These are phyloP conservation scores for Oplegnathus fasciatus DNA, from an alignment of 2,113 vertebrate genomes.

Conservation along the genomic window DNA sequence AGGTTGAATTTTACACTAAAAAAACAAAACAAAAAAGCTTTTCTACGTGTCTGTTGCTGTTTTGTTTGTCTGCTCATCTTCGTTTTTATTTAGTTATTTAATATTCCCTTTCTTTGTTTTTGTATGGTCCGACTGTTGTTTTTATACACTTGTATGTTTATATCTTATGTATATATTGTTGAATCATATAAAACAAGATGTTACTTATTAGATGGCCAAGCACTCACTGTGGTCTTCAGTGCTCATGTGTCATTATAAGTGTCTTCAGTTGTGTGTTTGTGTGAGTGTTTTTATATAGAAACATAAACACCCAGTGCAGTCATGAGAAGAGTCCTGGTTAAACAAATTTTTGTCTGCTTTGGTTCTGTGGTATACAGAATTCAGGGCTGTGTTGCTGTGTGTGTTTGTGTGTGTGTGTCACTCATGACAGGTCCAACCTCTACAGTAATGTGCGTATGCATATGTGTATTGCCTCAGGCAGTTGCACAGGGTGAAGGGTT, in stretches of 20 bases:
- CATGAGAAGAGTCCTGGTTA: constrained; percentile 13
- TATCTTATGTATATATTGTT: not conserved
- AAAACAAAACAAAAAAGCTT: not conserved
- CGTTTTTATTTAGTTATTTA: not conserved
- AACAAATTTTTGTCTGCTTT: constrained; percentile 40
- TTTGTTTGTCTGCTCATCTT: not conserved
- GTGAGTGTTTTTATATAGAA: not conserved
- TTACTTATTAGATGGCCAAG: constrained; percentile 41
- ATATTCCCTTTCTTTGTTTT: not conserved
- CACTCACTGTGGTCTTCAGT: constrained; percentile 29
- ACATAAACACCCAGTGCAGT: not conserved
- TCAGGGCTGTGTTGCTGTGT: constrained; percentile 19
- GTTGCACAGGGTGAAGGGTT: constrained; percentile 79
- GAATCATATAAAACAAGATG: constrained; percentile 25
- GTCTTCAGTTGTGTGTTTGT: constrained; percentile 14
- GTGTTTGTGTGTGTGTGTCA: constrained; percentile 52
- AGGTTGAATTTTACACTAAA: too few relatives aligned
- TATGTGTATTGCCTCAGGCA: constrained; percentile 76
- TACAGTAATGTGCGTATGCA: constrained; percentile 74
- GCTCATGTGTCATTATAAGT: constrained; percentile 56
- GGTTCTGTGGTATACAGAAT: constrained; percentile 10
- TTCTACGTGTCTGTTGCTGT: not conserved
- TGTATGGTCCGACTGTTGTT: not conserved
- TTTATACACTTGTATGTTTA: not conserved
- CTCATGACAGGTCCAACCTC: constrained; percentile 67